Conservation (phyloP, 2,113 vertebrate species). For the Ceyx cyanopectus region DNA sequence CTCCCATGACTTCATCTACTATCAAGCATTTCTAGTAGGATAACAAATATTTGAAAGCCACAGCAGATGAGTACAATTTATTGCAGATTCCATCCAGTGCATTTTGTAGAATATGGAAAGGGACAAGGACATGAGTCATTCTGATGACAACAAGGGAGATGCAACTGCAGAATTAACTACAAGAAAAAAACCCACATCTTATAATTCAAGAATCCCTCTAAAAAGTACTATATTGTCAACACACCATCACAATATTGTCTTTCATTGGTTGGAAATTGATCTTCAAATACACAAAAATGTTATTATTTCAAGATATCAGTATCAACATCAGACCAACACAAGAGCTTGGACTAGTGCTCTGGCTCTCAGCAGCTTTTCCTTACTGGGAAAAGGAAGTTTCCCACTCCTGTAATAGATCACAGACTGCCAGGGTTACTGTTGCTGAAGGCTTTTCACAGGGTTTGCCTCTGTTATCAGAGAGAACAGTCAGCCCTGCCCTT, state of each 20-base stretch:
- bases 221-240: background rate
- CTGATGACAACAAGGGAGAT: background rate
- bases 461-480: background rate
- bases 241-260: background rate
- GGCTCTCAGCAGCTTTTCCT: background rate
- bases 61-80: background rate
- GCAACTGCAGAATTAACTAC: background rate
- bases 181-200: background rate
- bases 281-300: background rate
- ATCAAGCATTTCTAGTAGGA: background rate
- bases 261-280: background rate
- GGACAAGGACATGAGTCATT: background rate
- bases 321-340: background rate
- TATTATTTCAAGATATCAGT: background rate
- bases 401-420: background rate
- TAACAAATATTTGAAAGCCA: background rate
- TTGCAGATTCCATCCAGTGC: conserved; percentile 17
- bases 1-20: background rate
- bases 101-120: background rate
- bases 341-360: background rate
- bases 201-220: background rate
- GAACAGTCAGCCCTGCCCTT: background rate
- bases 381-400: background rate
- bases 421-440: background rate
- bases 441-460: background rate